Base-by-base conservation (phyloP, 1,140 invertebrate genomes). In the Drosophila kikkawai region DNA sequence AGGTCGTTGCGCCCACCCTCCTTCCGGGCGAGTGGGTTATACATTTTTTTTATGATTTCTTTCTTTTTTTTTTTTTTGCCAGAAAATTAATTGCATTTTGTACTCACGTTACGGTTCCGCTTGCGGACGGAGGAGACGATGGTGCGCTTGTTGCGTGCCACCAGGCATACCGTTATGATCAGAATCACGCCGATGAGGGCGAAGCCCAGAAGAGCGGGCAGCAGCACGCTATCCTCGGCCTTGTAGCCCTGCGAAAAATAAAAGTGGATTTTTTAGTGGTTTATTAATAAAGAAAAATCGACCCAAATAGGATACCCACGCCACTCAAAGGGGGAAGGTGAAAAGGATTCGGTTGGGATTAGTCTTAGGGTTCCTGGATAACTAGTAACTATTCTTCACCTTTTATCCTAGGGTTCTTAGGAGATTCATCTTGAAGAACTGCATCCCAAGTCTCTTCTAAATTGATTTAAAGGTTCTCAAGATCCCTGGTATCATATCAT, bases 51-150 rank as follows among this genome's bases (percentile, higher is more conserved):
- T 47, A 47, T 26, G 22, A 11, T 47, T 47, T n/a, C n/a, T n/a
- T 7, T 47, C 15, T 15, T n/a, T n/a, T 41, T 44, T 26, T 22
- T 37, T 61, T 29, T 34, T 66, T 50, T 17, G 26, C 57, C 44
- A 42, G 26, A 36, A 83, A 66, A 63, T 76, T 75, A 70, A 86
- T 69, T 80, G 77, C 82, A 75, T 60, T 81, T 68, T 39, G 13
- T 90, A 92, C 91, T 92, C 80, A 92, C 91, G 67, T 92, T 92
- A 47, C 91, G 91, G 80, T 92, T 92, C 41, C 91, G 87, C 79
- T 92, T 92, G 56, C 91, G 91, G 41, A 92, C 85, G 11, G 90
- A 92, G 60, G 91, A 90, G 36, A 92, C 91, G 51, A 92, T 92
- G 55, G 91, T 92, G 66, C 91, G 87, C 65, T 92, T 92, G 60